Base-by-base conservation (phyloP, 2,888 invertebrate genomes). In the Melinaea menophilus region DNA sequence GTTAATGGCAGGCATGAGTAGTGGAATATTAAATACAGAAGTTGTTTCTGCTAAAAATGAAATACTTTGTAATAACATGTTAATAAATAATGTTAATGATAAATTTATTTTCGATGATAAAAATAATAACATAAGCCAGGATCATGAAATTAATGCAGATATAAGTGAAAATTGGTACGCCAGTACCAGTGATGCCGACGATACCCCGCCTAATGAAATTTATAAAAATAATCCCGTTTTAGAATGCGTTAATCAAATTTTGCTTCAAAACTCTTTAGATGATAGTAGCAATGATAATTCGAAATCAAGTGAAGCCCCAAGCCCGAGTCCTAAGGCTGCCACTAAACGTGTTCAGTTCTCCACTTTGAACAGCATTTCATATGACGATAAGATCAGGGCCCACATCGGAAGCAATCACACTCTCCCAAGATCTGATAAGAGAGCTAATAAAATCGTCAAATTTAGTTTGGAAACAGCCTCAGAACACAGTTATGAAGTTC, bases 171-270 rank as follows among this genome's bases (percentile, higher is more conserved):
- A 95, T 80, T 95, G 95, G 95, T 96, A 96, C 81, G 94, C 94
- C 12, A 94, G 94, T 76, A 94, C 94, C 22, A 95, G 95, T 76
- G 95, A 95, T 77, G 94, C 94, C 55, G 95, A 96, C 77, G 95
- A 95, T 71, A 93, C 94, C 68, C 93, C 94, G 63, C 92, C 93
- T 33, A 92, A 92, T 76, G 94, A 94, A 77, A 93, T 94, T 71
- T 94, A 94, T 71, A 93, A 94, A 79, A 95, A 96, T 71, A 96
- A 96, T 84, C 96, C 96, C 1, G 96, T 96, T 5, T 84, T 96
- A 58, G 96, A 96, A 82, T 96, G 96, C 77, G 96, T 96, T 70
- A 96, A 96, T 86, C 96, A 95, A 84, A 96, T 96, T 73, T 85
- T 96, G 48, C 84, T 96, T 41, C 94, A 95, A 73, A 96, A 96